These are phyloP conservation scores for Poeciliopsis turneri DNA, from an alignment of 2,797 vertebrate species.

Conservation along the genomic window DNA sequence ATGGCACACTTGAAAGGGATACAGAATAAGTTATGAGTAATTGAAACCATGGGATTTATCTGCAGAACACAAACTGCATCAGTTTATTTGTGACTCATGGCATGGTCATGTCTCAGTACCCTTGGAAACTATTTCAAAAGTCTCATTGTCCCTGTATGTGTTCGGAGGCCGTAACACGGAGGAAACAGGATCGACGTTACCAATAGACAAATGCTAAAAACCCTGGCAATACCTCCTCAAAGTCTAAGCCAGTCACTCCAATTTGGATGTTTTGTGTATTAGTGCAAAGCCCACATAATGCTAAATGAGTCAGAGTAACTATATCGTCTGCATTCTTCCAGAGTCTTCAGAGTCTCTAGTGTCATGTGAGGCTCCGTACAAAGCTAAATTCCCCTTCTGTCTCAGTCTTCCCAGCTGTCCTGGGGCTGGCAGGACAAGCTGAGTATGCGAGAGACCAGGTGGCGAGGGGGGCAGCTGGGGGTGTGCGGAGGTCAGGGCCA, in stretches of 20 bases:
- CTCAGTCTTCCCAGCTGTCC: conserved; percentile 72
- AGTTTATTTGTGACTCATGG: conserved; percentile 68
- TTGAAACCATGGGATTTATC: conserved; percentile 60
- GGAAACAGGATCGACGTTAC: conserved; percentile 16
- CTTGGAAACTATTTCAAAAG: conserved; percentile 77
- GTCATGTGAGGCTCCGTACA: conserved; percentile 43
- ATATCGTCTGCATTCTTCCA: conserved; percentile 50
- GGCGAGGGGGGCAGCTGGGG: conserved; percentile 46
- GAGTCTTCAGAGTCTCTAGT: conserved; percentile 38
- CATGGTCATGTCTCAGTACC: conserved; percentile 56
- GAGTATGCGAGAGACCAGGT: conserved; percentile 75
- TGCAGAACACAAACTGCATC: conserved; percentile 62
- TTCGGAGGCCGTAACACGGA: conserved; percentile 14
- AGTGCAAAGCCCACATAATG: conserved; percentile 15
- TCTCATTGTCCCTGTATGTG: conserved; percentile 40
- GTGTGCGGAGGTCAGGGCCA: conserved; percentile 29
- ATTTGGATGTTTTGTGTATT: conserved; percentile 17
- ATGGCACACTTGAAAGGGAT: conserved; percentile 50
- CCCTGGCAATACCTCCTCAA: neutral
- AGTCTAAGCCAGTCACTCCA: neutral
- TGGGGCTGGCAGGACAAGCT: conserved; percentile 62
- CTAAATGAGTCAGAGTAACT: conserved; percentile 42
- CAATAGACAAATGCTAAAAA: conserved; percentile 33
- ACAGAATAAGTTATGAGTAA: conserved; percentile 57
- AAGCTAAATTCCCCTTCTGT: conserved; percentile 46